Evolutionary conservation across 1,140 invertebrate species (phyloP).

Genomic region (Coenobita brevimanus): DNA sequence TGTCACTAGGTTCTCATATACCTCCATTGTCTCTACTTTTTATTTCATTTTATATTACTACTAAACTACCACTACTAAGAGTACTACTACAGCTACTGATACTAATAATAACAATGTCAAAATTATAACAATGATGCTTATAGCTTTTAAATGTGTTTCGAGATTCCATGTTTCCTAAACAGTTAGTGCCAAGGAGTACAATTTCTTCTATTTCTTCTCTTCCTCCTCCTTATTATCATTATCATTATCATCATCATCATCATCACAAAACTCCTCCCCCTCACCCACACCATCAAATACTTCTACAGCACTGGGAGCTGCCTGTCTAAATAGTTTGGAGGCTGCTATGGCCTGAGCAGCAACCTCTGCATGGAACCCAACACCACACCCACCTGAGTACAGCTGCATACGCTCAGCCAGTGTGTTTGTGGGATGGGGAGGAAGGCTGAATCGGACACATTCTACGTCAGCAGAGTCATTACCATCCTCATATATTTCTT

Average conservation of each 20-base stretch:
- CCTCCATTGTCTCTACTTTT: too few relatives aligned
- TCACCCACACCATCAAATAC: conserved; percentile 33
- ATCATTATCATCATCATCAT: not conserved
- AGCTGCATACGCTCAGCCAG: conserved; percentile 33
- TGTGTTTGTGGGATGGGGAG: not conserved
- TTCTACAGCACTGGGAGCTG: not conserved
- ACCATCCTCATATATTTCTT: not conserved
- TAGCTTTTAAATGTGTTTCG: too few relatives aligned
- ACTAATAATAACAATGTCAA: too few relatives aligned
- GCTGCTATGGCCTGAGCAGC: conserved; percentile 34
- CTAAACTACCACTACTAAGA: too few relatives aligned
- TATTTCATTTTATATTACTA: too few relatives aligned
- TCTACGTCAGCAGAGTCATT: conserved; percentile 22
- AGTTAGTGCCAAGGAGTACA: too few relatives aligned
- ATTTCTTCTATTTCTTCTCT: too few relatives aligned
- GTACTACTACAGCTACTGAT: too few relatives aligned
- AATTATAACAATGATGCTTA: too few relatives aligned
- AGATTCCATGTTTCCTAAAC: too few relatives aligned
- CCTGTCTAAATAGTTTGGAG: conserved; percentile 11
- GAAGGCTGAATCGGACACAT: conserved; percentile 2
- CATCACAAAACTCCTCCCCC: conserved; percentile 31
- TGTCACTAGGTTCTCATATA: too few relatives aligned
- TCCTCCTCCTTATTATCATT: too few relatives aligned
- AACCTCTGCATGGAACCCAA: conserved; percentile 33
- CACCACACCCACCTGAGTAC: conserved; percentile 12